phyloP scores from a whole-genome alignment of 2,888 invertebrate species.

The Galeruca laticollis region DNA sequence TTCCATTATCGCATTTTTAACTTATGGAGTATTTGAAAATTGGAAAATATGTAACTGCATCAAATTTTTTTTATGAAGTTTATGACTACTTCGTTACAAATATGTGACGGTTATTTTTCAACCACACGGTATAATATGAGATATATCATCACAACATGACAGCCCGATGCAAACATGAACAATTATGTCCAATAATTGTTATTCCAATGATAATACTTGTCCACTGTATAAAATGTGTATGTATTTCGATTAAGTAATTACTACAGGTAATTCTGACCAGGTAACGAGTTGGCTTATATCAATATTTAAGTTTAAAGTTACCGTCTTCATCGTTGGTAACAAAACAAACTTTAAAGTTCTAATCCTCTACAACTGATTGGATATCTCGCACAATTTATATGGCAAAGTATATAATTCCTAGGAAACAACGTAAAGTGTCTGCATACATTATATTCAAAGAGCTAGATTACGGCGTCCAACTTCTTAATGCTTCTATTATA shows the following conservation, averaged over 20 bases:
- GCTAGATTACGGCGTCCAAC: constrained; percentile 54
- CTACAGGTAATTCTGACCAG: neutral
- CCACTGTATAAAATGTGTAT: too few species aligned
- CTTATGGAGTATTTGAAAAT: too few species aligned
- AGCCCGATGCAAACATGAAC: too few species aligned
- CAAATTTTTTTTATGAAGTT: too few species aligned
- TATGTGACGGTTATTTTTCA: too few species aligned
- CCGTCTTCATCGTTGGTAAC: constrained; percentile 1
- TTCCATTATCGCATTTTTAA: too few species aligned
- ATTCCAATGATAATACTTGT: too few species aligned
- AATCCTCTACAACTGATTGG: constrained; percentile 17
- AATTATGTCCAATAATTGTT: too few species aligned
- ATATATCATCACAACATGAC: too few species aligned
- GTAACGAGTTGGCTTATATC: neutral
- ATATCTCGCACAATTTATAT: constrained; percentile 35
- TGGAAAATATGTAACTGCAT: too few species aligned
- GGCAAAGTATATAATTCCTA: constrained; percentile 36
- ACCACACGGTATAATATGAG: too few species aligned
- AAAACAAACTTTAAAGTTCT: constrained; percentile 14
- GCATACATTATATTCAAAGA: constrained; percentile 54
- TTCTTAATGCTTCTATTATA: constrained; percentile 59
- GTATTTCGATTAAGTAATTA: neutral
- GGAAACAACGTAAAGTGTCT: constrained; percentile 45
- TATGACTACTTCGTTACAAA: too few species aligned
- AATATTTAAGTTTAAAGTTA: neutral